phyloP scores from a whole-genome alignment of 2,113 vertebrate genomes.

The Catagonus wagneri region DNA sequence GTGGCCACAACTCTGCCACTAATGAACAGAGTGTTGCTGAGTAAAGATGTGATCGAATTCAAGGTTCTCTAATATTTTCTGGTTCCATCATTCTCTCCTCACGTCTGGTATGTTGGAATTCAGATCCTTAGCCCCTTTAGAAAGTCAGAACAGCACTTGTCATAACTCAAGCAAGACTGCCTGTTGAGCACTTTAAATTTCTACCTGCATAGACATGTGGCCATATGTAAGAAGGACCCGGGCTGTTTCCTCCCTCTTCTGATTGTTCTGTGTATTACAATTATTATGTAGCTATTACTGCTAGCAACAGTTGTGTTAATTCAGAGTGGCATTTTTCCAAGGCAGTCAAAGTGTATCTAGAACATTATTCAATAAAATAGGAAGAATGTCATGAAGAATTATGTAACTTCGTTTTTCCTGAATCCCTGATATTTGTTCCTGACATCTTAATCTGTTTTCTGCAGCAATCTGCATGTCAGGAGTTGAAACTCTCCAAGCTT shows the following conservation, averaged over 20 bases:
- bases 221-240: neutral
- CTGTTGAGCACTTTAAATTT: constrained; percentile 7
- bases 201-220: neutral
- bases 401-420: neutral
- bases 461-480: neutral
- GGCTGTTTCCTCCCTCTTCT: neutral
- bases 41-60: neutral
- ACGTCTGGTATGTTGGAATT: neutral
- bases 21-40: neutral
- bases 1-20: neutral
- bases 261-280: neutral
- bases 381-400: neutral
- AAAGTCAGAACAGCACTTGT: neutral
- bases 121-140: neutral
- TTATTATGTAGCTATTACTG: neutral
- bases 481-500: constrained; percentile 24
- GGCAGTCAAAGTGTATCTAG: neutral
- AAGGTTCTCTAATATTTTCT: neutral
- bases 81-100: neutral
- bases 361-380: neutral
- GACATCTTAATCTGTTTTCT: constrained; percentile 43
- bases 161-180: neutral
- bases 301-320: constrained; percentile 8
- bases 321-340: neutral
- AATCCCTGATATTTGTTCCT: constrained; percentile 48